These are phyloP conservation scores for Gnatocerus cornutus DNA, from an alignment of 2,888 invertebrate species.

Conservation along the genomic window DNA sequence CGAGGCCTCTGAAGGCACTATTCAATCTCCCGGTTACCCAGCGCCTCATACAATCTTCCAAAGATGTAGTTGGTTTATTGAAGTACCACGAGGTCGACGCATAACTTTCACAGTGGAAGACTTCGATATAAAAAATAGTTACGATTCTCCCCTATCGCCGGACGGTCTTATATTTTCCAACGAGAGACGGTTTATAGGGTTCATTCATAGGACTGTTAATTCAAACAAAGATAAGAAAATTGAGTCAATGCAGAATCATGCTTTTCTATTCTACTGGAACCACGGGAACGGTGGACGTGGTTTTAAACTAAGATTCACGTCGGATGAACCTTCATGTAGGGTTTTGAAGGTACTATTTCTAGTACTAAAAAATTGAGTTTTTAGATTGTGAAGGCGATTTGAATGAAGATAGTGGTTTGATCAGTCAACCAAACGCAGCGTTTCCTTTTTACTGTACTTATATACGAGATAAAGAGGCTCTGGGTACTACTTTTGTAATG, in stretches of 20 bases:
- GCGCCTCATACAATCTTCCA: slow-evolving; percentile 62
- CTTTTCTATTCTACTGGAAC: slow-evolving; percentile 76
- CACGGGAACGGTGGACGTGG: slow-evolving; percentile 74
- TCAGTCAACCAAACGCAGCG: slow-evolving; percentile 66
- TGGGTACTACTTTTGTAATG: slow-evolving; percentile 42
- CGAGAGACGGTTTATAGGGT: slow-evolving; percentile 67
- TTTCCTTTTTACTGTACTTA: slow-evolving; percentile 47
- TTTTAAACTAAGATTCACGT: slow-evolving; percentile 83
- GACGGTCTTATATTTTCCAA: slow-evolving; percentile 73
- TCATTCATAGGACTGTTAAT: slow-evolving; percentile 3
- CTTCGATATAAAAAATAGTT: slow-evolving; percentile 76
- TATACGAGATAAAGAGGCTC: slow-evolving; percentile 14
- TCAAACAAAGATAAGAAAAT: slow-evolving; percentile 51
- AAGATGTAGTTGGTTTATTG: slow-evolving; percentile 82
- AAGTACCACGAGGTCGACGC: slow-evolving; percentile 76
- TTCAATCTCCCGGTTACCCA: slow-evolving; percentile 85
- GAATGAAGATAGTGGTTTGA: slow-evolving; percentile 67
- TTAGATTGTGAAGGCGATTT: slow-evolving; percentile 72
- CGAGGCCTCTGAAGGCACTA: slow-evolving; percentile 77
- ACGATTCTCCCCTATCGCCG: slow-evolving; percentile 53
- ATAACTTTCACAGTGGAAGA: slow-evolving; percentile 79
- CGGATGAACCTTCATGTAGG: slow-evolving; percentile 76
- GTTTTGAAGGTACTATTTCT: neutral
- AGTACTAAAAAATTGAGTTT: slow-evolving; percentile 50
- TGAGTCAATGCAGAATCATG: slow-evolving; percentile 78